Conservation (phyloP, 2,113 vertebrate genomes). For the Cynocephalus volans region DNA sequence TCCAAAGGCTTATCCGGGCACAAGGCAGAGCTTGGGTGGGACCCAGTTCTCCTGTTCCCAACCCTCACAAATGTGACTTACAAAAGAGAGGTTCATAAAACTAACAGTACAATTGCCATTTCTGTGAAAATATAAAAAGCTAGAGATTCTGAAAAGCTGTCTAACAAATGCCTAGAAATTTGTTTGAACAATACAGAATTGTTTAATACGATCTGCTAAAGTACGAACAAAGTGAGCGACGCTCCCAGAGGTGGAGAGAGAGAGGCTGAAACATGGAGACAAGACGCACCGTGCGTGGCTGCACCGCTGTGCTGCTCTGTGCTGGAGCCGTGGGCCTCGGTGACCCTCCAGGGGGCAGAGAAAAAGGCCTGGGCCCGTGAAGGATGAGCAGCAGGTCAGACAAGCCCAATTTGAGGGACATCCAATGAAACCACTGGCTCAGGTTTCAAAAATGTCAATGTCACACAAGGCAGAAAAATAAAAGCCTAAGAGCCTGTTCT, state of each 20-base stretch:
- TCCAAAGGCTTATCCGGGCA: too few relatives aligned
- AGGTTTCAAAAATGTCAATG: not conserved
- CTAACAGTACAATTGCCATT: not conserved
- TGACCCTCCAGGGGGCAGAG: not conserved
- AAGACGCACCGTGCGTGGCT: not conserved
- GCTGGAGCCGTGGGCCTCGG: not conserved
- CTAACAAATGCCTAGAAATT: not conserved
- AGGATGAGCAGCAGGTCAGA: not conserved
- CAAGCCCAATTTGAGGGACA: not conserved
- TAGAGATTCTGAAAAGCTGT: not conserved
- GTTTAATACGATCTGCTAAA: not conserved
- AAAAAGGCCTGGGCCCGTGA: too few relatives aligned
- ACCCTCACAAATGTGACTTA: too few relatives aligned
- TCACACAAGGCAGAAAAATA: not conserved
- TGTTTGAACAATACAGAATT: not conserved
- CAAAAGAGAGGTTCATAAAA: not conserved
- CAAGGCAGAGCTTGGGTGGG: too few relatives aligned
- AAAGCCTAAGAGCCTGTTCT: not conserved
- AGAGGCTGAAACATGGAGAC: not conserved
- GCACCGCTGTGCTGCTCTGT: too few relatives aligned
- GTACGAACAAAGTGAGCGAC: not conserved
- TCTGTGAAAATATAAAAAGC: not conserved
- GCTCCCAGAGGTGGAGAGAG: not conserved
- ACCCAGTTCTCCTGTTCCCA: too few relatives aligned
- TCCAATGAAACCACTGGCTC: not conserved